A percentile compares a stretch with the other conserved stretches of the same genome.
Evolutionary conservation across 2,888 invertebrate genomes (phyloP).

Genomic region (Cataglyphis livida): DNA sequence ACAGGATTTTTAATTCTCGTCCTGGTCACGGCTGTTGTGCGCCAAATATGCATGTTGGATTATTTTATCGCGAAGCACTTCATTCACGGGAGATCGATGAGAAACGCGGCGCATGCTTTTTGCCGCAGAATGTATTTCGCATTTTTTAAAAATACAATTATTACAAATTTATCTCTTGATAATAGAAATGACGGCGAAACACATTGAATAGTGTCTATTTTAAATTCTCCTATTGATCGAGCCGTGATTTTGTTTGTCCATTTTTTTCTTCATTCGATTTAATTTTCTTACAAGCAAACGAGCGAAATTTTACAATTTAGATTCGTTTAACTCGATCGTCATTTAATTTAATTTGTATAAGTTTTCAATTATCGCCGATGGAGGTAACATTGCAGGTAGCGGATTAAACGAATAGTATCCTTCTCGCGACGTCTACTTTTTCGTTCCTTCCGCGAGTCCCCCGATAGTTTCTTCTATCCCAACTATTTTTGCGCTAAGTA

Average conservation of each 20-base stretch:
- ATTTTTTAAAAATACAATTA: neutral
- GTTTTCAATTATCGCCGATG: neutral
- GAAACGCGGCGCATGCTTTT: neutral
- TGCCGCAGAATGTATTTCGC: neutral
- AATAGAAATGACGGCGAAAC: no score
- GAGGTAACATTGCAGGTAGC: neutral
- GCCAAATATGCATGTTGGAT: constrained; percentile 30
- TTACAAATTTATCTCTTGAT: neutral
- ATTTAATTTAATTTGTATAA: neutral
- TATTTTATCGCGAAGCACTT: constrained; percentile 35
- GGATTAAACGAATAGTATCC: constrained; percentile 34
- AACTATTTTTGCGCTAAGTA: constrained; percentile 56
- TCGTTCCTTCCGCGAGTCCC: constrained; percentile 44
- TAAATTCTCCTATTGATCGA: neutral
- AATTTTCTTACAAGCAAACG: neutral
- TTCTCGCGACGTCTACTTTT: constrained; percentile 46
- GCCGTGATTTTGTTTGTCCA: neutral
- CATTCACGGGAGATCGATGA: constrained; percentile 16
- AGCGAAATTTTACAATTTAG: neutral
- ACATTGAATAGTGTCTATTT: neutral
- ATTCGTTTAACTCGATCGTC: neutral
- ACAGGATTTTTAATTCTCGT: constrained; percentile 27
- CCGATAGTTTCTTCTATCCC: constrained; percentile 39
- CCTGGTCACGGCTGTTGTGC: neutral
- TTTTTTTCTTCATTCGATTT: neutral